phyloP scores from a whole-genome alignment of 2,113 vertebrate species.

The Orycteropus afer region DNA sequence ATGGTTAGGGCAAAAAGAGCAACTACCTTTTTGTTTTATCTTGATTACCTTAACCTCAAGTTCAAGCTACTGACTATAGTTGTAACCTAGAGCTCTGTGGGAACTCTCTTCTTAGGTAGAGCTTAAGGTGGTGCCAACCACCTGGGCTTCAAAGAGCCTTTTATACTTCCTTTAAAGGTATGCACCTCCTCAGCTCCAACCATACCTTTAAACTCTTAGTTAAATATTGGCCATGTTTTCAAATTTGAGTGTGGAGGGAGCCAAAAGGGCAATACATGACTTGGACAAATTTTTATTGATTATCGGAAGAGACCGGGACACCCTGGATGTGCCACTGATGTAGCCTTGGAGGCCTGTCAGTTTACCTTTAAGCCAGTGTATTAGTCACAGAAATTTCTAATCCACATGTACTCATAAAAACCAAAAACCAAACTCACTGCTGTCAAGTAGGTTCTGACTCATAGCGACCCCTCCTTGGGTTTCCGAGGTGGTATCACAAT shows the following conservation, averaged over 20 bases:
- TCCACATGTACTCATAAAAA: too few species aligned
- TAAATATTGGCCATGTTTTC: rapidly evolving
- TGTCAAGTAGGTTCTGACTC: too few species aligned
- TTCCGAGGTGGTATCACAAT: too few species aligned
- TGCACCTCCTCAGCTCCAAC: too few species aligned
- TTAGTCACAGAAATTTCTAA: rapidly evolving
- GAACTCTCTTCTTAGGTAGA: rapidly evolving
- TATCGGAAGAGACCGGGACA: background rate
- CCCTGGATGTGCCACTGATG: background rate
- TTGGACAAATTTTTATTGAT: background rate
- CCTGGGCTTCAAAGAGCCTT: background rate
- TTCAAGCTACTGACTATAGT: background rate
- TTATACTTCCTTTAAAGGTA: background rate
- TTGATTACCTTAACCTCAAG: background rate
- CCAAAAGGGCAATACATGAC: rapidly evolving
- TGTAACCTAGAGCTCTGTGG: background rate
- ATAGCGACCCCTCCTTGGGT: too few species aligned
- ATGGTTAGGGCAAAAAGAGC: background rate
- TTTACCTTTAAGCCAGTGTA: rapidly evolving
- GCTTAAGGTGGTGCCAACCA: background rate
- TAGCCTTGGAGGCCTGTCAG: rapidly evolving
- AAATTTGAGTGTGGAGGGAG: rapidly evolving
- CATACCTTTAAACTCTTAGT: rapidly evolving
- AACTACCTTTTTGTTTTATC: background rate
- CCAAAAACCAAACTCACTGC: too few species aligned